phyloP scores from a whole-genome alignment of 2,888 invertebrate genomes.

The Oscheius sp. region DNA sequence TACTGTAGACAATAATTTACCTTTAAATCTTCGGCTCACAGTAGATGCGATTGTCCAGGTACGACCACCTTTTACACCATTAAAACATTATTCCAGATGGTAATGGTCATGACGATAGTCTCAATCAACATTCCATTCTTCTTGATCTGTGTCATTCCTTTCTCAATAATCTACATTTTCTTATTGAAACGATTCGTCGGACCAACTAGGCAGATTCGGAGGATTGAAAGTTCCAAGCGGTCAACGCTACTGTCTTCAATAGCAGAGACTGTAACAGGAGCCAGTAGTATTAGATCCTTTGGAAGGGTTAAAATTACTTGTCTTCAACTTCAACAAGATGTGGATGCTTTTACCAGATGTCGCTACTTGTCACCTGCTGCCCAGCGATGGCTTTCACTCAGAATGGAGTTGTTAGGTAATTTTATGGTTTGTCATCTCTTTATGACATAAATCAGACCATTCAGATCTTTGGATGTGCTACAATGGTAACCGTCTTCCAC shows the following conservation, averaged over 20 bases:
- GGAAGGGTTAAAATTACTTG: slow-evolving; percentile 31
- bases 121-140: slow-evolving; percentile 44
- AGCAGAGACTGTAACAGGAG: slow-evolving; percentile 43
- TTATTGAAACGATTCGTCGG: slow-evolving; percentile 43
- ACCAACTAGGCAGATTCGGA: slow-evolving; percentile 82
- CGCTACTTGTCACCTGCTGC: slow-evolving; percentile 54
- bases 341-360: slow-evolving; percentile 54
- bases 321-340: slow-evolving; percentile 39
- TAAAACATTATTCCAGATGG: slow-evolving; percentile 35
- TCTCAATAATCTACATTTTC: slow-evolving; percentile 50
- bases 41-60: slow-evolving; percentile 52
- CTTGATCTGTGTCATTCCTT: slow-evolving; percentile 55
- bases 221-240: slow-evolving; percentile 49
- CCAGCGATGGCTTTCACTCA: slow-evolving; percentile 85
- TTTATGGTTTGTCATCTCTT: slow-evolving; percentile 78
- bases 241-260: slow-evolving; percentile 41
- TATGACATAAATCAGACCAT: neutral
- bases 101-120: slow-evolving; percentile 50
- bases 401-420: slow-evolving; percentile 95
- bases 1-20: slow-evolving; percentile 57
- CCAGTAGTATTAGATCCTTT: slow-evolving; percentile 34
- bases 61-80: slow-evolving; percentile 1
- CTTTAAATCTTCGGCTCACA: slow-evolving; percentile 51
- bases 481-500: slow-evolving; percentile 84
- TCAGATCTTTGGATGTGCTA: slow-evolving; percentile 84